Evolutionary conservation across 1,140 invertebrate species (phyloP), one percentile per base, ranked within the genome.

Genomic region (Colletes gigas): DNA sequence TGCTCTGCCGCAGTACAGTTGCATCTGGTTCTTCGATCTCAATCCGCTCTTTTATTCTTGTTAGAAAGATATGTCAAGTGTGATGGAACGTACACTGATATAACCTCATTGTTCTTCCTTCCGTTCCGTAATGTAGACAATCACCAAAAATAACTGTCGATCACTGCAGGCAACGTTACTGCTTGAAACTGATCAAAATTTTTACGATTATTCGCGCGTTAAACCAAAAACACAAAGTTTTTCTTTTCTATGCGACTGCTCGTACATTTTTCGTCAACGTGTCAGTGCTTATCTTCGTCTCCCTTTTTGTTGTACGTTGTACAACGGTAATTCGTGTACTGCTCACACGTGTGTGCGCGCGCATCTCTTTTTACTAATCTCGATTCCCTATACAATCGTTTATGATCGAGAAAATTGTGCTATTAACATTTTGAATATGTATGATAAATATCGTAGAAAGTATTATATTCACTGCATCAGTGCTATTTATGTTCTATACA

Each of bases 81-180:
- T 72, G 57, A 77, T 83, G 30, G 65, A 88, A 90, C 89, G 55
- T 91, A 91, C 89, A 78, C 74, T 71, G 82, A 39, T 75, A 71
- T 89, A 90, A 88, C 82, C 83, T 89, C 82, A 88, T 86, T 87
- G 83, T 89, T 50, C 9, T 63, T 63, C 21, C 70, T 50, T 39
- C 12, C 17, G 4, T 50, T 10, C 19, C 6, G 19, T 41, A 59
- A 10, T 3, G 50, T 50, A 54, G 2, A 19, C n/a, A 6, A 70
- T 41, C 14, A 6, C 17, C 39, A 21, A 59, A 2, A 9, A 14
- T 7, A 19, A 52, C 30, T n/a, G 2, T 14, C 19, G 30, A 63
- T 73, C 12, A 6, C 21, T 4, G 6, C 17, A n/a, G 10, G 14
- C 65, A 12, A 47, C 2, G 0, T 21, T 1, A 12, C n/a, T 30